These are phyloP conservation scores for Eristalinus aeneus DNA, from an alignment of 2,888 invertebrate species.

Conservation along the genomic window DNA sequence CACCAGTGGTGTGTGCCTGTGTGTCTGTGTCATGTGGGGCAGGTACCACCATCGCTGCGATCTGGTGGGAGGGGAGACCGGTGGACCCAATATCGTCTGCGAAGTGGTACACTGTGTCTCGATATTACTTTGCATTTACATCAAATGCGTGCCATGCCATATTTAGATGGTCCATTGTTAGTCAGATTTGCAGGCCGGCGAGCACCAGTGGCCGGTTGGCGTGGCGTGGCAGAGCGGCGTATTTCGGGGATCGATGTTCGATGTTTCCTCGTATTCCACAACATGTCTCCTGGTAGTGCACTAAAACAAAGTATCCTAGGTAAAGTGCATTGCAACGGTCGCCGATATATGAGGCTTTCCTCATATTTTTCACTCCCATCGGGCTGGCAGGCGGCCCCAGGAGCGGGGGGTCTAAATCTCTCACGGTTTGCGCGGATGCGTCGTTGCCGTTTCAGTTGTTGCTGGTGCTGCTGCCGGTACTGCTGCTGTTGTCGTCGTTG, in stretches of 20 bases:
- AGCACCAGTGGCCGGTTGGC: neutral
- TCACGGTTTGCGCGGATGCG: slow-evolving; percentile 67
- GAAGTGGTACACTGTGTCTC: slow-evolving; percentile 66
- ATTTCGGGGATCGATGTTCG: slow-evolving; percentile 28
- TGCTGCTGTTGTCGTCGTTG: slow-evolving; percentile 11
- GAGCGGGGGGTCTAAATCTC: slow-evolving; percentile 49
- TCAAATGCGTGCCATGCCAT: slow-evolving; percentile 81
- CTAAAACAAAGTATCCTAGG: slow-evolving; percentile 60
- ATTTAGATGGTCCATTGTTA: slow-evolving; percentile 76
- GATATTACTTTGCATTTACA: slow-evolving; percentile 76
- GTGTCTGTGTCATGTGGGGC: neutral
- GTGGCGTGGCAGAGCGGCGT: neutral
- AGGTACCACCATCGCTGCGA: slow-evolving; percentile 12
- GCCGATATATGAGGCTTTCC: slow-evolving; percentile 53
- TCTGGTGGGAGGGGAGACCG: slow-evolving; percentile 43
- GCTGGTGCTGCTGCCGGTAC: neutral
- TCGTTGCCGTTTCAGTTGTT: slow-evolving; percentile 6
- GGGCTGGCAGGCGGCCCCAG: neutral
- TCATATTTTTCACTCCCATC: slow-evolving; percentile 57
- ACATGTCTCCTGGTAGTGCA: slow-evolving; percentile 54
- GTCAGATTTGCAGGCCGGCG: slow-evolving; percentile 57
- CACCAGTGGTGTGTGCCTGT: neutral
- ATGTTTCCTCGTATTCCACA: slow-evolving; percentile 51
- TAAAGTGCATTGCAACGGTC: slow-evolving; percentile 15
- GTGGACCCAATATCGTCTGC: slow-evolving; percentile 58